Evolutionary conservation across 2,113 vertebrate species (phyloP).

Genomic region (Lasiurus borealis): DNA sequence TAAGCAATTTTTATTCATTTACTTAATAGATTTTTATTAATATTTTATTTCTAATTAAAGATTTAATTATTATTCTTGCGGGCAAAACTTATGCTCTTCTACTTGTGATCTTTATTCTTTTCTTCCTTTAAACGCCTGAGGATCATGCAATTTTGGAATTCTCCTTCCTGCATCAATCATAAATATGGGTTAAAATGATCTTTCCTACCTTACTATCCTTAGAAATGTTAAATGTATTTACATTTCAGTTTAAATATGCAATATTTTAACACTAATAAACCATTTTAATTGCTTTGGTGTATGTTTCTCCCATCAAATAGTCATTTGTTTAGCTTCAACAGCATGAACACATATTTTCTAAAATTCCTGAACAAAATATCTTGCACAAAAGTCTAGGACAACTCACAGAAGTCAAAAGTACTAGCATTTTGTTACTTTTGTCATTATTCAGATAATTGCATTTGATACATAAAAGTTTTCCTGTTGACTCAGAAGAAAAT

Average conservation of each 20-base stretch:
- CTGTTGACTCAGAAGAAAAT: background rate
- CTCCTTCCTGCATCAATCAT: background rate
- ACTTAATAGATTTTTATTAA: background rate
- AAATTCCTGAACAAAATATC: constrained; percentile 6
- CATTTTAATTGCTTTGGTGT: background rate
- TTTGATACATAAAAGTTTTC: background rate
- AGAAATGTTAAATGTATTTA: background rate
- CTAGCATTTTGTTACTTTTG: background rate
- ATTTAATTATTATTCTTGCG: background rate
- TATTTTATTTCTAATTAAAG: background rate
- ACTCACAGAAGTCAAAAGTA: background rate
- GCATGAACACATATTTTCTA: background rate
- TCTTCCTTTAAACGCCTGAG: background rate
- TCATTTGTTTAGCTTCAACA: background rate
- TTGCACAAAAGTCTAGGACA: background rate
- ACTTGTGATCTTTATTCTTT: background rate
- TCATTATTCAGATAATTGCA: background rate
- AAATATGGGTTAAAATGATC: background rate
- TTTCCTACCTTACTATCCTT: background rate
- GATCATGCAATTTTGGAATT: background rate
- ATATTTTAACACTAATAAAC: background rate
- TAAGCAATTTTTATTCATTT: background rate
- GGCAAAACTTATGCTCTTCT: background rate
- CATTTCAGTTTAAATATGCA: background rate
- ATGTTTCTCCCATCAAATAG: background rate